Conservation (phyloP, 2,113 vertebrate species). For the Oxygymnocypris stewartii region DNA sequence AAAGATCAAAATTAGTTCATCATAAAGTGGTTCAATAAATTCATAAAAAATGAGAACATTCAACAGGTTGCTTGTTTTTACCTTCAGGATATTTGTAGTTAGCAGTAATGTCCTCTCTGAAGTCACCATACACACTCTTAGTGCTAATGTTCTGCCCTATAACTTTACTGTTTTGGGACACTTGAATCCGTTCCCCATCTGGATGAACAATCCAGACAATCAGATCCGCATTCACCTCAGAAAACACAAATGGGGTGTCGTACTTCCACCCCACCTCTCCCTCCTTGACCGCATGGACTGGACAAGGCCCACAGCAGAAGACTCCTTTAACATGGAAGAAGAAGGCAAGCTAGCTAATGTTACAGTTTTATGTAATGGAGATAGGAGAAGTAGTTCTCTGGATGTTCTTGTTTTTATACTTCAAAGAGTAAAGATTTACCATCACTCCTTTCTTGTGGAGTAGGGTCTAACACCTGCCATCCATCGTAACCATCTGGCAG, state of each 20-base stretch:
- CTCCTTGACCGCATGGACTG: constrained; percentile 74
- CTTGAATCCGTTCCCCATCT: constrained; percentile 61
- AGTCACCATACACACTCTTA: constrained; percentile 72
- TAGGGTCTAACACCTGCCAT: constrained; percentile 95
- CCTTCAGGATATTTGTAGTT: constrained; percentile 81
- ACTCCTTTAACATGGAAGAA: constrained; percentile 60
- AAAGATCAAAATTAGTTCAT: background rate
- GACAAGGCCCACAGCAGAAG: constrained; percentile 79
- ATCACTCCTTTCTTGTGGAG: constrained; percentile 89
- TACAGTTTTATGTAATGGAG: background rate
- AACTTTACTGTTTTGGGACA: constrained; percentile 38
- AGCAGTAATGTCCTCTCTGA: constrained; percentile 74
- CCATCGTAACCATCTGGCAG: constrained; percentile 80
- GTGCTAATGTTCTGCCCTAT: constrained; percentile 79
- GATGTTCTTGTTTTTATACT: background rate
- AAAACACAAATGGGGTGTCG: constrained; percentile 75
- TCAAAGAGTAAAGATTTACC: constrained; percentile 71
- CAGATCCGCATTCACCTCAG: constrained; percentile 81
- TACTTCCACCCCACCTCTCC: constrained; percentile 75
- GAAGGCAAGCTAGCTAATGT: background rate
- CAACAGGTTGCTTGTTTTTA: constrained; percentile 43
- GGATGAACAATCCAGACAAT: constrained; percentile 66
- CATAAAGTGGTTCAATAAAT: background rate
- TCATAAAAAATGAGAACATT: background rate
- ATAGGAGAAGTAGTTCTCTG: background rate